Evolutionary conservation across 2,113 vertebrate species (phyloP), one percentile per base, ranked within the genome.

Genomic region (Burhinus bistriatus): DNA sequence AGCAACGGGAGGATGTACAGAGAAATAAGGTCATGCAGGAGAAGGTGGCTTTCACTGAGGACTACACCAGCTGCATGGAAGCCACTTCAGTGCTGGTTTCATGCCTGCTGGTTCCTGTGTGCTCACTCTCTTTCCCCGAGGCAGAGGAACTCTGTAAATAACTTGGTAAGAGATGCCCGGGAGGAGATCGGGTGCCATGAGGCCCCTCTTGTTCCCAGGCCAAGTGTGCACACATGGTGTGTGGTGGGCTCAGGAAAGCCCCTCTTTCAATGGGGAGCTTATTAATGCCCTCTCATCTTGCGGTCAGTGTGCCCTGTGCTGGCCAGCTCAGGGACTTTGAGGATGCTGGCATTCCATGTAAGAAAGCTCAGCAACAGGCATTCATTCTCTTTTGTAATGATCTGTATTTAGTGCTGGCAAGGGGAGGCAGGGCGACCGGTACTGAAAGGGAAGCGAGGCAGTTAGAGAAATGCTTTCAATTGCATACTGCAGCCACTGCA

Each of bases 171-270:
- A 68, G 17, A 19, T 69, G 77, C 9, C 32, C 2, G 1, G 47
- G 9, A 22, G 15, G 29, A 15, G 30, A 51, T 59, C 0, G 3
- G n/a, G 11, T 83, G 42, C 36, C 34, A 21, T 11, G 42, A 69
- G 44, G 14, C 19, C 55, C 11, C 40, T 71, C 27, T n/a, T 83
- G 44, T 88, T 76, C 42, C 52, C 65, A 77, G 68, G 82, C 40
- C 36, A 40, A 20, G 36, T 14, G 45, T 58, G 44, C 30, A 65
- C 30, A 15, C 1, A 0, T 0, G 2, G 9, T 51, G 19, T 40
- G 12, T 52, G 38, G 11, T 34, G n/a, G 38, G 42, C 57, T 85
- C 42, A 40, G 38, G 66, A 85, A 82, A 36, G 7, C 38, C 77
- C 9, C 26, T 57, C 9, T 88, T 82, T 62, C 25, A 12, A 1